These are phyloP conservation scores for Perca fluviatilis DNA, from an alignment of 2,113 vertebrate genomes.

Conservation along the genomic window DNA sequence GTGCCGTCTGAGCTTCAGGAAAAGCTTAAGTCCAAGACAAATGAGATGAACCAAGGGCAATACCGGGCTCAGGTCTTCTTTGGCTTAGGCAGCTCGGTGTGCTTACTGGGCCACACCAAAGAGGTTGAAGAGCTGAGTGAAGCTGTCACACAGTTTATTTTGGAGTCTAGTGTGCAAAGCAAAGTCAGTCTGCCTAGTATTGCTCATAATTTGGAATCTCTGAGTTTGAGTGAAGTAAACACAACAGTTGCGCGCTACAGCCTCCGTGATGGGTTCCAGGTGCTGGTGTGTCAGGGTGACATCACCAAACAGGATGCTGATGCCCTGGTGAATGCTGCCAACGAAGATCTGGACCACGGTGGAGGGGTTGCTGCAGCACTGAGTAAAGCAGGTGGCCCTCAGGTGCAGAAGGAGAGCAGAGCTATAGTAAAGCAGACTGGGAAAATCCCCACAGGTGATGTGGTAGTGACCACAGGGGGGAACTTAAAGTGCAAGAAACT, in stretches of 20 bases:
- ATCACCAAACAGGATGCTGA: constrained; percentile 73
- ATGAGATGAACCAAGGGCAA: constrained; percentile 41
- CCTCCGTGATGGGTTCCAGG: constrained; percentile 20
- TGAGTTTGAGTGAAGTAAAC: neutral
- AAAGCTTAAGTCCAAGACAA: constrained; percentile 36
- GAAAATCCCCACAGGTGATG: constrained; percentile 42
- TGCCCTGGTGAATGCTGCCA: constrained; percentile 78
- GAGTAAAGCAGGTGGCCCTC: constrained; percentile 68
- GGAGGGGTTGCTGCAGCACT: constrained; percentile 74
- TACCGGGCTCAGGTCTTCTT: constrained; percentile 32
- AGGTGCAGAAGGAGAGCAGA: constrained; percentile 67
- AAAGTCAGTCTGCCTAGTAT: no score
- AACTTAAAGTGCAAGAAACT: constrained; percentile 70
- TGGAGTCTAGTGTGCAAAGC: constrained; percentile 13
- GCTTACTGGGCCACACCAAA: constrained; percentile 54
- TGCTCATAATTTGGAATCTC: neutral
- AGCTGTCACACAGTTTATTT: constrained; percentile 38
- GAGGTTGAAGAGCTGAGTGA: constrained; percentile 57
- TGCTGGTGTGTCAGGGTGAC: constrained; percentile 73
- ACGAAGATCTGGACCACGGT: constrained; percentile 61
- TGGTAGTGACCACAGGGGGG: constrained; percentile 65
- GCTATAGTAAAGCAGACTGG: constrained; percentile 27
- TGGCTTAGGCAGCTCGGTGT: neutral
- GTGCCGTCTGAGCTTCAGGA: constrained; percentile 34
- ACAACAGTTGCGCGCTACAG: constrained; percentile 34